Evolutionary conservation across 2,888 invertebrate genomes (phyloP).

Genomic region (Xanthorhoe designata): DNA sequence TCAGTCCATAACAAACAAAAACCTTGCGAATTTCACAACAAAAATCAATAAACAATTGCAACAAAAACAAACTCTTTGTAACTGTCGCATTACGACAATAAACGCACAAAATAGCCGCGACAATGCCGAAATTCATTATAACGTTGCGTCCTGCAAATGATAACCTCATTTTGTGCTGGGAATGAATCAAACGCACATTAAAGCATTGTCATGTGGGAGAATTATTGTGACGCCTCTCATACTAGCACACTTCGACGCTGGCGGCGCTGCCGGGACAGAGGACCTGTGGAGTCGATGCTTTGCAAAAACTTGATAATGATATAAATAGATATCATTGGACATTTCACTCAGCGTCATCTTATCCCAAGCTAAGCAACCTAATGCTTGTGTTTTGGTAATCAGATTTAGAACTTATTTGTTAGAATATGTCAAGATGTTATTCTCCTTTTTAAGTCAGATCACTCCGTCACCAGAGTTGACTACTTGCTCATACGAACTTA

Average conservation of each 20-base stretch:
- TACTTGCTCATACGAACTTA: too few relatives aligned
- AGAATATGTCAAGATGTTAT: too few relatives aligned
- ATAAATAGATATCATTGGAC: too few relatives aligned
- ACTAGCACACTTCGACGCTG: constrained; percentile 75
- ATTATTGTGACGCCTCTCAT: constrained; percentile 84
- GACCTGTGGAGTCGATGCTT: constrained; percentile 48
- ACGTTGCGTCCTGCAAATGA: constrained; percentile 75
- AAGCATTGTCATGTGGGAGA: constrained; percentile 83
- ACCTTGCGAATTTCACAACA: not conserved
- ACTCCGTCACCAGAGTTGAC: too few relatives aligned
- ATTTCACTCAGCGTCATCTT: too few relatives aligned
- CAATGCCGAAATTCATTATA: constrained; percentile 78
- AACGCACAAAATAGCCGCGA: constrained; percentile 53
- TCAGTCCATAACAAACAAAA: not conserved
- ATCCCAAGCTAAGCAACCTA: too few relatives aligned
- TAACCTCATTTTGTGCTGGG: constrained; percentile 81
- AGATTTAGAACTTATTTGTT: too few relatives aligned
- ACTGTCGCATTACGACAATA: constrained; percentile 44
- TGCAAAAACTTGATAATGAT: not conserved
- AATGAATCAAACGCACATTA: constrained; percentile 84
- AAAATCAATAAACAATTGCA: constrained; percentile 13
- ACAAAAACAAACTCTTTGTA: constrained; percentile 35
- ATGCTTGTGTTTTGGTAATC: too few relatives aligned
- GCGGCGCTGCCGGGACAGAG: constrained; percentile 52
- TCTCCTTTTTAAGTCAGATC: too few relatives aligned